Conservation (phyloP, 2,888 invertebrate genomes). For the Apantesis nais region DNA sequence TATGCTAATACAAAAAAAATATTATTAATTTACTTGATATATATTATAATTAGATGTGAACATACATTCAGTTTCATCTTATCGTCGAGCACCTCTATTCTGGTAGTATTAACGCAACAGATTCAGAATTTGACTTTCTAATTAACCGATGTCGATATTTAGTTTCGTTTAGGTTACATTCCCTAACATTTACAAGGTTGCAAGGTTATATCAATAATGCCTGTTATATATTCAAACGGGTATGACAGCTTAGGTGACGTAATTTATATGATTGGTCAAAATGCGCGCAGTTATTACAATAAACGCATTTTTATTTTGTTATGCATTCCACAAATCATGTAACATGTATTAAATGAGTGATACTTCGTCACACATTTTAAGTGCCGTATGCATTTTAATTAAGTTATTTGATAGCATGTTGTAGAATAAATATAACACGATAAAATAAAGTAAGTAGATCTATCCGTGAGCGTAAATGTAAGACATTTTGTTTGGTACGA, state of each 20-base stretch:
- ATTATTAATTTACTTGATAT: neutral
- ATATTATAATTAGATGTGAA: neutral
- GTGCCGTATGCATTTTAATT: conserved; percentile 11
- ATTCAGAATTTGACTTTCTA: conserved; percentile 8
- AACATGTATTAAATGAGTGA: conserved; percentile 4
- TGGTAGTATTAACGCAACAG: neutral
- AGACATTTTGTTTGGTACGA: neutral
- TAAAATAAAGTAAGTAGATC: neutral
- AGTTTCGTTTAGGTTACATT: conserved; percentile 23
- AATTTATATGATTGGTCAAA: conserved; percentile 32
- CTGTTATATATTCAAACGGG: conserved; percentile 21
- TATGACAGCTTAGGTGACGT: conserved; percentile 37
- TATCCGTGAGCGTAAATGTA: neutral
- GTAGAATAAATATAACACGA: neutral
- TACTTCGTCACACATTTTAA: conserved; percentile 5
- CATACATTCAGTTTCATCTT: neutral
- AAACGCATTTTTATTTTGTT: conserved; percentile 31
- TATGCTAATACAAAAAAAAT: no score
- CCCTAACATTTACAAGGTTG: conserved; percentile 39
- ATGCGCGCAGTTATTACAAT: conserved; percentile 31
- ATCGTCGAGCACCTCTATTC: neutral
- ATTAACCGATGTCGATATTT: neutral
- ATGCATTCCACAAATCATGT: conserved; percentile 30
- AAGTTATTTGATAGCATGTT: neutral
- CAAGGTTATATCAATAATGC: conserved; percentile 30